Evolutionary conservation across 1,140 invertebrate species (phyloP).

Genomic region (Pachypsylla venusta): DNA sequence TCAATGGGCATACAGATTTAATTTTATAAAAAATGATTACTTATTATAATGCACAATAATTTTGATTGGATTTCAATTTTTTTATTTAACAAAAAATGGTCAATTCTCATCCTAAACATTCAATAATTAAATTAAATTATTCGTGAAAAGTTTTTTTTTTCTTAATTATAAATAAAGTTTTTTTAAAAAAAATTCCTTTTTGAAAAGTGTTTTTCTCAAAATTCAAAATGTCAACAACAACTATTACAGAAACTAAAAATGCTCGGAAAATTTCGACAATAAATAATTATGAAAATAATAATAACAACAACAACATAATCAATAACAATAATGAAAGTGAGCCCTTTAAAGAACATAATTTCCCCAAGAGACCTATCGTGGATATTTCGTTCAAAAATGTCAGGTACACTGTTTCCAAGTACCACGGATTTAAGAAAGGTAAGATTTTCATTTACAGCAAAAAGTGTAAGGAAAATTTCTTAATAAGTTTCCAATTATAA

Average conservation of each 20-base stretch:
- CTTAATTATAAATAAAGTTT: no score
- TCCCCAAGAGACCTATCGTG: conserved; percentile 11
- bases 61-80: no score
- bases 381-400: conserved; percentile 14
- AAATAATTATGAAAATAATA: not conserved
- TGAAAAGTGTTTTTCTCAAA: not conserved
- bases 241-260: not conserved
- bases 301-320: conserved; percentile 3
- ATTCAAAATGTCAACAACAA: no score
- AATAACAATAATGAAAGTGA: conserved; percentile 11
- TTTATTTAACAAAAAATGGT: no score
- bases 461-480: no score
- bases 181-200: not conserved
- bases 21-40: no score
- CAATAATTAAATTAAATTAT: not conserved
- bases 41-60: no score
- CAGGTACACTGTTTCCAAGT: conserved; percentile 7
- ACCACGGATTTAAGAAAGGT: conserved; percentile 10
- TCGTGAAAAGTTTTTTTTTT: not conserved
- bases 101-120: not conserved
- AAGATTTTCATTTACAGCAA: no score
- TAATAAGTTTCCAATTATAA: no score
- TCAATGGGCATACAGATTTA: no score
- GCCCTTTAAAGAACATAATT: conserved; percentile 11
- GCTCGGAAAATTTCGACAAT: not conserved